Conservation (phyloP, 2,113 vertebrate genomes). For the Psilopsiagon aurifrons region DNA sequence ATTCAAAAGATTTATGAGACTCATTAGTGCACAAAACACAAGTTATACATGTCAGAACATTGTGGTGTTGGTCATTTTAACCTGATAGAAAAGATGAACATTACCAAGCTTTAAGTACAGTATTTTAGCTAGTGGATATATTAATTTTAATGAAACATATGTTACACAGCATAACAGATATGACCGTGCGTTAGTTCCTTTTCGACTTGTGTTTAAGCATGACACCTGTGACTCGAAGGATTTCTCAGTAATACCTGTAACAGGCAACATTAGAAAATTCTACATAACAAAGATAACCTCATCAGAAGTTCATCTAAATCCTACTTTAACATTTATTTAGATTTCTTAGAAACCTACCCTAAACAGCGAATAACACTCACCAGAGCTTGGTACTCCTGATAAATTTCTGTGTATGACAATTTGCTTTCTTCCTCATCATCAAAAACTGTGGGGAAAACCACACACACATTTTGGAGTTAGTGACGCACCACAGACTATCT, state of each 20-base stretch:
- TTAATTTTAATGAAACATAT: neutral
- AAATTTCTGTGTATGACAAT: constrained; percentile 94
- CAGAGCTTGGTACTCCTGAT: constrained; percentile 94
- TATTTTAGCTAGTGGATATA: neutral
- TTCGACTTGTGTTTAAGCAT: neutral
- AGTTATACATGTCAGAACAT: neutral
- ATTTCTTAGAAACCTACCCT: neutral
- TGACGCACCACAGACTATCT: neutral
- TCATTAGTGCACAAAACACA: neutral
- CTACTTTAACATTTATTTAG: neutral
- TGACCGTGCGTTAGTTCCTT: neutral
- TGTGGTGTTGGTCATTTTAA: neutral
- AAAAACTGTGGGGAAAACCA: constrained; percentile 83
- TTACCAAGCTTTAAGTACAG: neutral
- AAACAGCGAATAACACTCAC: constrained; percentile 75
- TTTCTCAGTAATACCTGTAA: neutral
- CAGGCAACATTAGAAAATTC: neutral
- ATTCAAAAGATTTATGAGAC: neutral
- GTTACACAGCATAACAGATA: neutral
- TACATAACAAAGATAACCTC: neutral
- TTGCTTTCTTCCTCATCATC: constrained; percentile 98
- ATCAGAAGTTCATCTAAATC: neutral
- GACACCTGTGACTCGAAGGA: neutral
- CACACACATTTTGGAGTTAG: neutral
- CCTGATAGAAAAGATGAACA: neutral